phyloP scores from a whole-genome alignment of 2,113 vertebrate species.

The Corythornis vintsioides region DNA sequence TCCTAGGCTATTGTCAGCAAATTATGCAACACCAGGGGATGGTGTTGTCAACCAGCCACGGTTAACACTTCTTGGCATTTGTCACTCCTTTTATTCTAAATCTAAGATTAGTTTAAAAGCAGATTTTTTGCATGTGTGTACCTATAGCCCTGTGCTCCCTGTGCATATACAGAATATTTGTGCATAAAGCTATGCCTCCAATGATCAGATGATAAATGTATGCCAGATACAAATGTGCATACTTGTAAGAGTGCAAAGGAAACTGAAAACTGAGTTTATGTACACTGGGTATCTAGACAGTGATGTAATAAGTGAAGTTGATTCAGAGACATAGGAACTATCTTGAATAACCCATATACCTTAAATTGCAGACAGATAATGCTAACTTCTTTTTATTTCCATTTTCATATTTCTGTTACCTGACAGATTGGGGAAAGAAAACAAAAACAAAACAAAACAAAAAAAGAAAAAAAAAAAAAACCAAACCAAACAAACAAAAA shows the following conservation, averaged over 20 bases:
- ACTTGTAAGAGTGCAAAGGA: background rate
- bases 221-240: background rate
- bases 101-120: background rate
- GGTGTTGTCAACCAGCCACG: background rate
- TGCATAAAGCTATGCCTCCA: background rate
- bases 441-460: background rate
- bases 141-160: background rate
- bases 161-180: background rate
- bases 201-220: background rate
- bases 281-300: background rate
- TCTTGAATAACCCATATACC: rapidly evolving
- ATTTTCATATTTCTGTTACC: background rate
- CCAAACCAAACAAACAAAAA: background rate
- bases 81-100: background rate
- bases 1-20: background rate
- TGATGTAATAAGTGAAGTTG: background rate
- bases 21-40: background rate
- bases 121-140: background rate
- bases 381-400: background rate
- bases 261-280: background rate
- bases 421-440: background rate
- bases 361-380: background rate
- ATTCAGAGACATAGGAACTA: background rate
- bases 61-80: background rate
- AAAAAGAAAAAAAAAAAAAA: background rate